Percentiles rank a stretch among this genome's conserved stretches.
Evolutionary conservation across 2,797 vertebrate genomes (phyloP).

Genomic region (Thaleichthys pacificus): DNA sequence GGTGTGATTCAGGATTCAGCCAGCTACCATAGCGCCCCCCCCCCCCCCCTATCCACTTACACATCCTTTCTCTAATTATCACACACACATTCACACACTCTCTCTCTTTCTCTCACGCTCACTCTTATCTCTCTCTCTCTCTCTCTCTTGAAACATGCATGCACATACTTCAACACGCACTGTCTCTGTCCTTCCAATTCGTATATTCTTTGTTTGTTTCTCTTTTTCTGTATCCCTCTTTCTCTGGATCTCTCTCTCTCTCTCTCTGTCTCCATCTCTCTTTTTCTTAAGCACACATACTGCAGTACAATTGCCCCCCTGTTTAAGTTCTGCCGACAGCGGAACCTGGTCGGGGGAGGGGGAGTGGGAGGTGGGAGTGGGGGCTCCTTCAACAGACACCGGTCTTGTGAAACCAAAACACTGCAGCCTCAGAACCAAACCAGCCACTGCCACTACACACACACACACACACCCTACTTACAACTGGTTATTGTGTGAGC

Average conservation of each 20-base stretch:
- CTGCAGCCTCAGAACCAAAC: conserved; percentile 33
- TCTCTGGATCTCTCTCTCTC: not conserved
- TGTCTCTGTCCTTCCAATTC: no score
- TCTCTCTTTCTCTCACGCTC: not conserved
- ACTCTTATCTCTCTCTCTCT: not conserved
- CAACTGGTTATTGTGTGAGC: not conserved
- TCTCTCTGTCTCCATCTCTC: not conserved
- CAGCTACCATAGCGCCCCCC: not conserved
- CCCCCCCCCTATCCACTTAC: not conserved
- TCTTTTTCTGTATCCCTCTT: not conserved
- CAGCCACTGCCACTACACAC: conserved; percentile 17
- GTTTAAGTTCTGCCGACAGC: conserved; percentile 59
- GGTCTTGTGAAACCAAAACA: conserved; percentile 48
- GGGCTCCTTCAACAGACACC: conserved; percentile 31
- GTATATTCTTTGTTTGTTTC: not conserved
- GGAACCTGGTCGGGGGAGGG: conserved; percentile 58
- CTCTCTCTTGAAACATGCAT: no score
- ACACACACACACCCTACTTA: not conserved
- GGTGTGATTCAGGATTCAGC: conserved; percentile 69
- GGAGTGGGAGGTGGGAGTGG: conserved; percentile 30
- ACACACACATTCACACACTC: conserved; percentile 2
- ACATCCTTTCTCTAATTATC: conserved; percentile 3
- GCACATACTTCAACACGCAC: not conserved
- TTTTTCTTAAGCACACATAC: not conserved
- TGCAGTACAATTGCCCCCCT: conserved; percentile 65